Conservation (phyloP, 2,888 invertebrate species). For the Tachina lurida region DNA sequence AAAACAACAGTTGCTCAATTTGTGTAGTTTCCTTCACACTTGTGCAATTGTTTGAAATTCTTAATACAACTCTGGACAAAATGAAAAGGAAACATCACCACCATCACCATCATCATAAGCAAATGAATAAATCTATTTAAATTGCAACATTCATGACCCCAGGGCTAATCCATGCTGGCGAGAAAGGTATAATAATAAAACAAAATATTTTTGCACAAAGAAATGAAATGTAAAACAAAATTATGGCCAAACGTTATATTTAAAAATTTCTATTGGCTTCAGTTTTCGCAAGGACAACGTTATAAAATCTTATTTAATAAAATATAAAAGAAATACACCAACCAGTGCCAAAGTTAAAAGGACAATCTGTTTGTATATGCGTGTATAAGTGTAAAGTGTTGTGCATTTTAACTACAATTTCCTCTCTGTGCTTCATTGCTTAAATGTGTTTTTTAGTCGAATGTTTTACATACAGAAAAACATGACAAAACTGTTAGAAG, state of each 20-base stretch:
- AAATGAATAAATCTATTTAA: constrained; percentile 81
- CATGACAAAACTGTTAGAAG: constrained; percentile 28
- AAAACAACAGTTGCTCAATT: constrained; percentile 6
- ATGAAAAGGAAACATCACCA: constrained; percentile 36
- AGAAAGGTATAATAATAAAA: constrained; percentile 63
- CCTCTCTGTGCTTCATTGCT: not conserved
- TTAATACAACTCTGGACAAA: not conserved
- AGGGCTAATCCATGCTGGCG: constrained; percentile 76
- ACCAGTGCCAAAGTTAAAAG: constrained; percentile 75
- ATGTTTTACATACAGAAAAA: constrained; percentile 52
- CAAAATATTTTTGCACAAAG: constrained; percentile 55
- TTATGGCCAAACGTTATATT: constrained; percentile 21
- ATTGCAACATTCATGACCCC: constrained; percentile 80
- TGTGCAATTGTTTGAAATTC: not conserved
- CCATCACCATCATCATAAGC: constrained; percentile 55
- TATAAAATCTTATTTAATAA: constrained; percentile 33
- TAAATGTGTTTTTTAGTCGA: constrained; percentile 62
- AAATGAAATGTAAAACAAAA: constrained; percentile 36
- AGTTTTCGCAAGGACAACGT: constrained; percentile 15
- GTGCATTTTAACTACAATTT: not conserved
- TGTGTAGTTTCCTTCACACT: not conserved
- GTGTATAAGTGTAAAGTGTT: not conserved
- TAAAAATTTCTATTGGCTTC: constrained; percentile 38
- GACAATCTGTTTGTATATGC: constrained; percentile 74
- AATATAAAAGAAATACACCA: constrained; percentile 22